Base-by-base conservation (phyloP, 2,113 vertebrate species). In the Parotia lawesii region DNA sequence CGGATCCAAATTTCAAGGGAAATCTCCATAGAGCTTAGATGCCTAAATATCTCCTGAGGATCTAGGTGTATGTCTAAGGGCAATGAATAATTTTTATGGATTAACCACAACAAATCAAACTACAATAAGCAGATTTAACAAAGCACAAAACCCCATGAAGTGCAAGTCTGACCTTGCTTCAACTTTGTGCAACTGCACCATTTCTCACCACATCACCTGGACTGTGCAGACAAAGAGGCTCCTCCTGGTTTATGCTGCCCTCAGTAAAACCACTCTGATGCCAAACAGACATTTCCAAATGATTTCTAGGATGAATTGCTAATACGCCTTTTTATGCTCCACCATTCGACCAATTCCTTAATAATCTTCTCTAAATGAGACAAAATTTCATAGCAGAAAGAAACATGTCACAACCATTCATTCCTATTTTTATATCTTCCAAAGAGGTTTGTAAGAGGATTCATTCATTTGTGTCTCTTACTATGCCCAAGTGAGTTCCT, bases 401-500 rank as follows among this genome's bases (percentile, higher is more conserved):
- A 94, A 94, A 77, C 67, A n/a, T 75, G 70, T 79, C 89, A 83
- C 62, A 76, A 70, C 45, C 80, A 85, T 94, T 89, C 90, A 84
- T 17, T 93, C 76, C 73, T 90, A 89, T 76, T 93, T 96, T 81
- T 57, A 0, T 35, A 12, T 82, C 73, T 93, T 95, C 89, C 90
- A 69, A 93, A 87, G 89, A 93, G 81, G 50, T 93, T 92, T 89
- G 81, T 93, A 73, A 95, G 91, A 89, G 65, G 95, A 95, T 51
- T 85, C 62, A 61, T 90, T 89, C 48, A 66, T 87, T 87, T 87
- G 67, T 79, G 65, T 74, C 31, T 60, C 38, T 85, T 40, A 70
- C 79, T 80, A 47, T 77, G 70, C 85, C 86, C 74, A 58, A 79
- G 47, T 66, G 80, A 87, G 75, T 11, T 95, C 86, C 73, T 94